Conservation (phyloP, 2,888 invertebrate species). For the Marronus borbonicus region DNA sequence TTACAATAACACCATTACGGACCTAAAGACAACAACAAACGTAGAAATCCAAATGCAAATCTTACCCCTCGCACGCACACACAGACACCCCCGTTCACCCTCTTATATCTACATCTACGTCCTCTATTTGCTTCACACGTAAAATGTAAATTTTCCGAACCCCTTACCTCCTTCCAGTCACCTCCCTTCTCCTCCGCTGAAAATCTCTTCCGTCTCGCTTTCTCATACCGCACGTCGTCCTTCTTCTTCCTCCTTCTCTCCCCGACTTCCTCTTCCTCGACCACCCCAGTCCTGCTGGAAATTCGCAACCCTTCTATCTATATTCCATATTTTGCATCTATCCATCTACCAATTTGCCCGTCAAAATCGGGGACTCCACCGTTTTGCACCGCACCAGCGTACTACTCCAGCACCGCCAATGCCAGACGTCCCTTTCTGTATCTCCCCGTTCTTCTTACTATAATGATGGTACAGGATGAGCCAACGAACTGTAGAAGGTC, state of each 20-base stretch:
- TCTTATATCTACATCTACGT: conserved; percentile 8
- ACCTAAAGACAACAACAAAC: conserved; percentile 21
- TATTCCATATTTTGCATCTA: conserved; percentile 49
- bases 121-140: conserved; percentile 46
- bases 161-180: conserved; percentile 7
- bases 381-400: conserved; percentile 23
- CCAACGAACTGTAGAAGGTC: too few species aligned
- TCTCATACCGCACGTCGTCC: not conserved
- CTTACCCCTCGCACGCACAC: conserved; percentile 9
- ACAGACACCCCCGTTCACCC: not conserved
- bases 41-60: conserved; percentile 27
- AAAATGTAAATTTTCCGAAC: conserved; percentile 48
- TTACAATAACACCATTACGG: not conserved
- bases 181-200: conserved; percentile 19
- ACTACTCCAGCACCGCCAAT: not conserved
- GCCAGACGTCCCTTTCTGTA: conserved; percentile 9
- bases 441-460: conserved; percentile 34
- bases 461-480: not conserved
- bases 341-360: conserved; percentile 46
- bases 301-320: conserved; percentile 45
- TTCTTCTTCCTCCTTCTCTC: not conserved
- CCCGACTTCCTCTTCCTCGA: not conserved
- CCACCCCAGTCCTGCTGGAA: conserved; percentile 3
- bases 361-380: conserved; percentile 37
- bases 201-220: not conserved